Evolutionary conservation across 1,140 invertebrate genomes (phyloP).

Genomic region (Brachionus plicatilis): DNA sequence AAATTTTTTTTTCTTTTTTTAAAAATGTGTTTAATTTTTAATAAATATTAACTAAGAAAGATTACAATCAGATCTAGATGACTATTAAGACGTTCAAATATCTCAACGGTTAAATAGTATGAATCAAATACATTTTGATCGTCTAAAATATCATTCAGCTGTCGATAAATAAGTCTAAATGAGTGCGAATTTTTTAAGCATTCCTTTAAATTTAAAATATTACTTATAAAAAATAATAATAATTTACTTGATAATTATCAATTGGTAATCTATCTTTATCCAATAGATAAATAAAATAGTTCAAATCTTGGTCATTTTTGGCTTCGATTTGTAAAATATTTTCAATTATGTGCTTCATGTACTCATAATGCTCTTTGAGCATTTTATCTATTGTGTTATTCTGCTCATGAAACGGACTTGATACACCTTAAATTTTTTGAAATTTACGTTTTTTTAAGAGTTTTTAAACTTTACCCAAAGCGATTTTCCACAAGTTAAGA

Average conservation of each 20-base stretch:
- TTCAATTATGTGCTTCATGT: neutral
- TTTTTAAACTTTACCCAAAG: neutral
- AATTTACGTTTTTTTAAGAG: neutral
- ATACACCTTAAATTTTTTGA: neutral
- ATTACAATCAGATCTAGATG: neutral
- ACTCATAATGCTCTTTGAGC: neutral
- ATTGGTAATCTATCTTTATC: constrained; percentile 13
- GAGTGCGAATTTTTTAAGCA: neutral
- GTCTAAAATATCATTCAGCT: constrained; percentile 24
- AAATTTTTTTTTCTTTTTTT: neutral
- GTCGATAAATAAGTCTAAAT: neutral
- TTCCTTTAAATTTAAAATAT: neutral
- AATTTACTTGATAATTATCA: neutral
- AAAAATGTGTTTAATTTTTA: neutral
- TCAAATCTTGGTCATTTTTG: constrained; percentile 7
- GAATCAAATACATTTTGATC: constrained; percentile 17
- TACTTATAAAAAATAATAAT: neutral
- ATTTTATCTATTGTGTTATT: neutral
- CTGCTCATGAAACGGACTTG: constrained; percentile 13
- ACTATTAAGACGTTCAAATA: neutral
- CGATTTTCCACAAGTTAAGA: constrained; percentile 32
- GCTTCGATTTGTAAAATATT: neutral
- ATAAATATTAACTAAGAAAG: neutral
- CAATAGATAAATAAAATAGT: constrained; percentile 7
- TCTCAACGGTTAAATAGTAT: constrained; percentile 6